Conservation (phyloP, 1,140 invertebrate genomes). For the Caenorhabditis latens region DNA sequence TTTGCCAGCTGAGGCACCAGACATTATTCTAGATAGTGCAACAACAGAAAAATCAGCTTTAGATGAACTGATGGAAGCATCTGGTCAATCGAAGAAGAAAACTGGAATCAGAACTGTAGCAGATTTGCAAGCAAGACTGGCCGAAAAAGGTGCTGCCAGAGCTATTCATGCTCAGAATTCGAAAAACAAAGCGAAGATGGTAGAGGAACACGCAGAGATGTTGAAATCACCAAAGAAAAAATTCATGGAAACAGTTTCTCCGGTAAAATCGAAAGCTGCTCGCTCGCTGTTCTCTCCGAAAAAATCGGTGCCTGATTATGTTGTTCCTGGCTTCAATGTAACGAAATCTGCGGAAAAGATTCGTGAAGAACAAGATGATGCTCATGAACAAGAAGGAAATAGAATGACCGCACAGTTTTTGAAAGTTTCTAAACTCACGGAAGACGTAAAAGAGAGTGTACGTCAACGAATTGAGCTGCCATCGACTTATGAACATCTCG, state of each 20-base stretch:
- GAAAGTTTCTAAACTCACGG: not conserved
- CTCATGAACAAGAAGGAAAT: constrained; percentile 41
- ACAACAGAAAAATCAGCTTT: not conserved
- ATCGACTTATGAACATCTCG: constrained; percentile 20
- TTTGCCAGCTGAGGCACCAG: not conserved
- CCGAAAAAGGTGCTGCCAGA: constrained; percentile 10
- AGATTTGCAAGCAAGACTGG: constrained; percentile 33
- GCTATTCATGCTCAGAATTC: constrained; percentile 17
- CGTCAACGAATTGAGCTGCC: constrained; percentile 21
- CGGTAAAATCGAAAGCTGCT: not conserved
- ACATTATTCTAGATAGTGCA: not conserved
- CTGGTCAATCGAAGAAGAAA: not conserved
- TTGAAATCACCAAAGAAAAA: constrained; percentile 25
- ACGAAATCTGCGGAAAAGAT: constrained; percentile 19
- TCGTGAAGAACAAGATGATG: constrained; percentile 22
- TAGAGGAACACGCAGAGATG: constrained; percentile 3
- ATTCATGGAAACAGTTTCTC: not conserved
- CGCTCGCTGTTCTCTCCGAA: constrained; percentile 10
- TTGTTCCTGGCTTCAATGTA: constrained; percentile 6
- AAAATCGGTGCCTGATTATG: constrained; percentile 20
- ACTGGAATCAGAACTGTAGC: constrained; percentile 13
- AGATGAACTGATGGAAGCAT: constrained; percentile 29
- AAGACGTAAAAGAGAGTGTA: constrained; percentile 32
- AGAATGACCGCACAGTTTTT: constrained; percentile 17
- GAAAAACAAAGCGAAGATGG: constrained; percentile 32